Percentiles rank a stretch among this genome's conserved stretches.
phyloP scores from a whole-genome alignment of 2,113 vertebrate genomes.

The Cololabis saira region DNA sequence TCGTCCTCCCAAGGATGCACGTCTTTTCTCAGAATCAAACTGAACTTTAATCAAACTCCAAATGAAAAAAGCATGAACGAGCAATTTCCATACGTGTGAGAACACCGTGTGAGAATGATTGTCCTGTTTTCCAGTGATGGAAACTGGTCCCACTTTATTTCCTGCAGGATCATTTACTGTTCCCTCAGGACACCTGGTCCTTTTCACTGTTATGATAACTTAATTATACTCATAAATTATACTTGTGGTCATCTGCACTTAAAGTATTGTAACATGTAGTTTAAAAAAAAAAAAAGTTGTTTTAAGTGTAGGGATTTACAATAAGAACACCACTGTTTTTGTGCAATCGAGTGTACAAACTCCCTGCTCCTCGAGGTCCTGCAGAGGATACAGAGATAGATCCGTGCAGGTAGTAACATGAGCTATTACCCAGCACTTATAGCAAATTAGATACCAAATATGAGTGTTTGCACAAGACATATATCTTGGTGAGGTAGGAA shows the following conservation, averaged over 20 bases:
- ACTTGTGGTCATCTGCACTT: slow-evolving; percentile 37
- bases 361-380: slow-evolving; percentile 9
- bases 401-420: slow-evolving; percentile 20
- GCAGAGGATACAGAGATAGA: slow-evolving; percentile 27
- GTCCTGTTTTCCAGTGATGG: slow-evolving; percentile 48
- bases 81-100: slow-evolving; percentile 54
- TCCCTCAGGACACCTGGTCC: slow-evolving; percentile 69
- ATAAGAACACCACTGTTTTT: slow-evolving; percentile 26
- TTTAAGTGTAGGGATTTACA: slow-evolving; percentile 30
- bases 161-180: slow-evolving; percentile 48
- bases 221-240: slow-evolving; percentile 71
- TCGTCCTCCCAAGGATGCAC: slow-evolving; percentile 22
- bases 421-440: slow-evolving; percentile 42
- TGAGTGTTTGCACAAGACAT: slow-evolving; percentile 37
- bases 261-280: slow-evolving; percentile 53
- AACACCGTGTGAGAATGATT: slow-evolving; percentile 60
- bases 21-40: slow-evolving; percentile 39
- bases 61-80: slow-evolving; percentile 64
- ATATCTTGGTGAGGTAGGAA: slow-evolving; percentile 62
- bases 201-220: slow-evolving; percentile 72
- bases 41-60: slow-evolving; percentile 62
- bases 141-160: slow-evolving; percentile 49
- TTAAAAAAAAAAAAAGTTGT: slow-evolving; percentile 22
- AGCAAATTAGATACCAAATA: slow-evolving; percentile 41
- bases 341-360: slow-evolving; percentile 26